These are phyloP conservation scores for Scaptomyza montana DNA, from an alignment of 1,140 invertebrate species.

Conservation along the genomic window DNA sequence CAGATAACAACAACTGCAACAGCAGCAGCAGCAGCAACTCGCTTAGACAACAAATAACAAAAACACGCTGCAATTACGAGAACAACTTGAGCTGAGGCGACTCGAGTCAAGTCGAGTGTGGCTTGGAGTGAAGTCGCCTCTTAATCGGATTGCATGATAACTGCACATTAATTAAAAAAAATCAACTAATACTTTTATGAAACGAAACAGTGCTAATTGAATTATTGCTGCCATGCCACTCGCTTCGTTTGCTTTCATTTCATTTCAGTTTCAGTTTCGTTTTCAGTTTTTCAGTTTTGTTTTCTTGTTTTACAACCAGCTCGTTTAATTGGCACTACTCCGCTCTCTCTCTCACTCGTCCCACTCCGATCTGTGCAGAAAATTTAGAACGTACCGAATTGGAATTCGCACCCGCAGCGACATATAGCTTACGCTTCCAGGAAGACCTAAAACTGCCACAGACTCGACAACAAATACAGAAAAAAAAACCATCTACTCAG, in stretches of 20 bases:
- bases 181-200: constrained; percentile 79
- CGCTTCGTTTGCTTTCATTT: constrained; percentile 55
- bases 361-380: constrained; percentile 7
- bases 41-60: constrained; percentile 78
- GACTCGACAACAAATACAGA: constrained; percentile 25
- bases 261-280: constrained; percentile 3
- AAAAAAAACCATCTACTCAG: constrained; percentile 11
- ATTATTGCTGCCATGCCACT: constrained; percentile 70
- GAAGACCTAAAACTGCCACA: constrained; percentile 77
- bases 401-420: constrained; percentile 43
- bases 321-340: constrained; percentile 62
- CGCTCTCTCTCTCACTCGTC: background rate
- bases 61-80: constrained; percentile 77
- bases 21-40: constrained; percentile 32
- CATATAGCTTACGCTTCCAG: constrained; percentile 76
- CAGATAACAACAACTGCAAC: constrained; percentile 73
- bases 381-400: constrained; percentile 32
- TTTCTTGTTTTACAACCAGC: constrained; percentile 37
- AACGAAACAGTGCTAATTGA: constrained; percentile 81
- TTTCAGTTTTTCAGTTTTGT: constrained; percentile 18
- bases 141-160: constrained; percentile 81
- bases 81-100: constrained; percentile 31
- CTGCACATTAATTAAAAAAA: constrained; percentile 80
- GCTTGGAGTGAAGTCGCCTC: constrained; percentile 43
- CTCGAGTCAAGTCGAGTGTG: constrained; percentile 31